Evolutionary conservation across 1,140 invertebrate genomes (phyloP).

Genomic region (Bombyx mori): DNA sequence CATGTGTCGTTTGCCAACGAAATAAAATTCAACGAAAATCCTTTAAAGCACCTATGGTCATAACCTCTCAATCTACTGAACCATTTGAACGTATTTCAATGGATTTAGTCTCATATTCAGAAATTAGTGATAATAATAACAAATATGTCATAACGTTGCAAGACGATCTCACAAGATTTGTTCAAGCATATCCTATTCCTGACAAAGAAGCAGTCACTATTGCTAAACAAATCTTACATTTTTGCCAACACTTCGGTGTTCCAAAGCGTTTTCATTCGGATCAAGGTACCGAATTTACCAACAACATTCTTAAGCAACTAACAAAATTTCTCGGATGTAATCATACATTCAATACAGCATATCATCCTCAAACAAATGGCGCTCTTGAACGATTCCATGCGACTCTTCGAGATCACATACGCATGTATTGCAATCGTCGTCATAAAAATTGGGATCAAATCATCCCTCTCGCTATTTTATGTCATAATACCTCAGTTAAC

Average conservation of each 20-base stretch:
- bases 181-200: too few species aligned
- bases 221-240: slow-evolving; percentile 26
- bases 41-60: too few species aligned
- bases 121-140: too few species aligned
- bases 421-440: slow-evolving; percentile 41
- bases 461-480: slow-evolving; percentile 48
- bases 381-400: slow-evolving; percentile 48
- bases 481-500: slow-evolving; percentile 62
- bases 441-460: slow-evolving; percentile 60
- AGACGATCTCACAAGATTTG: too few species aligned
- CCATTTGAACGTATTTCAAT: slow-evolving; percentile 30
- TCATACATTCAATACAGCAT: slow-evolving; percentile 43
- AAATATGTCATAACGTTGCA: too few species aligned
- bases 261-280: slow-evolving; percentile 37
- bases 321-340: slow-evolving; percentile 34
- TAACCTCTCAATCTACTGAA: too few species aligned
- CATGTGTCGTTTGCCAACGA: too few species aligned
- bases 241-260: slow-evolving; percentile 39
- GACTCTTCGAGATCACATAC: slow-evolving; percentile 48
- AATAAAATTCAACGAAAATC: too few species aligned
- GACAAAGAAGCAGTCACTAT: too few species aligned
- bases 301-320: slow-evolving; percentile 33
- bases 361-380: slow-evolving; percentile 47
- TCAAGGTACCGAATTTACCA: slow-evolving; percentile 43
- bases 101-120: too few species aligned